Base-by-base conservation (phyloP, 2,113 vertebrate genomes). In the Cygnus atratus region DNA sequence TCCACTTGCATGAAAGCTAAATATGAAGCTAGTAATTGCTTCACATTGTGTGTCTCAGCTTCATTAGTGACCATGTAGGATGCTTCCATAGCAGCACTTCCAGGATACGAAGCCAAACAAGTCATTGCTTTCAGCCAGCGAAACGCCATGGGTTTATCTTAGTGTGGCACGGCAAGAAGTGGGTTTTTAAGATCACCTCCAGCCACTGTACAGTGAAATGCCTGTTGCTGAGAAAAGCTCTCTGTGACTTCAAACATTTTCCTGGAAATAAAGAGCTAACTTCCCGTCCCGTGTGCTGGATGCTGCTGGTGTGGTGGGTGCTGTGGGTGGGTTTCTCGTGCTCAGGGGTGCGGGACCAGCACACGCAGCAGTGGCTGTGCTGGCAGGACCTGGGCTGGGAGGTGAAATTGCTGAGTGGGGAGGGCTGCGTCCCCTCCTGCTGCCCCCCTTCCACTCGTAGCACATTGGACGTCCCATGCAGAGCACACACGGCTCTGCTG, bases 51-150 rank as follows among this genome's bases (percentile, higher is more conserved):
- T 31, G 31, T 37, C n/a, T 63, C 8, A 5, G 7, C 77, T 71
- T 62, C 74, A 17, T 55, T 33, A 41, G 79, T 41, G 39, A 48
- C 24, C 8, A 10, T 1, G 7, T 8, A 62, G 33, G 13, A 68
- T 26, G 17, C 8, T 80, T 90, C 46, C 37, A 31, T 13, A 26
- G 18, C 11, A 70, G 62, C 39, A 65, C 13, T 31, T 54, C 35
- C 70, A 54, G 70, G 50, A 54, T 19, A 33, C 0, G 0, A 72
- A 72, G n/a, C 20, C n/a, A 71, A 81, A 17, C 6, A 61, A 79
- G 12, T 29, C 0, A 11, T 52, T 63, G 70, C 72, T 62, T 66
- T 46, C 12, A 35, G 46, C 0, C 0, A 16, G 31, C 70, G 87
- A 75, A 79, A 55, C 6, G 11, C 16, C 31, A 22, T 35, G 31